Evolutionary conservation across 2,113 vertebrate genomes (phyloP).

Genomic region (Brachyistius frenatus): DNA sequence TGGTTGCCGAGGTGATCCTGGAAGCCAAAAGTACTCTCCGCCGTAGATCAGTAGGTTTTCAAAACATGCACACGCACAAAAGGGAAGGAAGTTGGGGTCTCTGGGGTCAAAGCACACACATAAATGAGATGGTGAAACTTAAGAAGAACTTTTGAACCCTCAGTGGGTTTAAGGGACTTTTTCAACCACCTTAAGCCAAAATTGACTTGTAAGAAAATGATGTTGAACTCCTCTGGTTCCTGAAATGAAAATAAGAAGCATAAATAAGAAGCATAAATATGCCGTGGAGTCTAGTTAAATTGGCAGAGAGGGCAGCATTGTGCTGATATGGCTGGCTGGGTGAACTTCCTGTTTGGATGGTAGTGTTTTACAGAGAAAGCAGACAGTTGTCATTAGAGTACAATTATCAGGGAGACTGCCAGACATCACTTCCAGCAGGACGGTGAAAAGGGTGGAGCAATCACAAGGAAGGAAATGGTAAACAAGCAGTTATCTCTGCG

Average conservation of each 20-base stretch:
- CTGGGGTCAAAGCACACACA: slow-evolving; percentile 13
- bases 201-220: neutral
- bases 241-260: neutral
- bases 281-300: neutral
- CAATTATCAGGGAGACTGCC: slow-evolving; percentile 14
- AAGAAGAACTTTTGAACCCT: neutral
- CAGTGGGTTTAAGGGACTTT: too few relatives aligned
- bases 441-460: slow-evolving; percentile 35
- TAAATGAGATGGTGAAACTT: neutral
- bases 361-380: slow-evolving; percentile 7
- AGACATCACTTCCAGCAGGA: slow-evolving; percentile 15
- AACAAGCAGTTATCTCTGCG: slow-evolving; percentile 47
- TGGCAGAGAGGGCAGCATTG: slow-evolving; percentile 4
- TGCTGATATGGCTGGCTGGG: slow-evolving; percentile 17
- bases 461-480: slow-evolving; percentile 41
- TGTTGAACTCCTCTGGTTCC: too few relatives aligned
- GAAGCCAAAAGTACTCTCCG: slow-evolving; percentile 12
- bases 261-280: neutral
- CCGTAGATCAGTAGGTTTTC: slow-evolving; percentile 26
- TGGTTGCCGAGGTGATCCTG: slow-evolving; percentile 41
- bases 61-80: slow-evolving; percentile 26
- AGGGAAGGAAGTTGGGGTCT: slow-evolving; percentile 31
- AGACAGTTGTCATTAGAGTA: neutral
- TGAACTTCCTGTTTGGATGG: slow-evolving; percentile 53
- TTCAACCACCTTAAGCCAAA: too few relatives aligned